Base-by-base conservation (phyloP, 2,113 vertebrate genomes). In the Petrocephalus microphthalmus region DNA sequence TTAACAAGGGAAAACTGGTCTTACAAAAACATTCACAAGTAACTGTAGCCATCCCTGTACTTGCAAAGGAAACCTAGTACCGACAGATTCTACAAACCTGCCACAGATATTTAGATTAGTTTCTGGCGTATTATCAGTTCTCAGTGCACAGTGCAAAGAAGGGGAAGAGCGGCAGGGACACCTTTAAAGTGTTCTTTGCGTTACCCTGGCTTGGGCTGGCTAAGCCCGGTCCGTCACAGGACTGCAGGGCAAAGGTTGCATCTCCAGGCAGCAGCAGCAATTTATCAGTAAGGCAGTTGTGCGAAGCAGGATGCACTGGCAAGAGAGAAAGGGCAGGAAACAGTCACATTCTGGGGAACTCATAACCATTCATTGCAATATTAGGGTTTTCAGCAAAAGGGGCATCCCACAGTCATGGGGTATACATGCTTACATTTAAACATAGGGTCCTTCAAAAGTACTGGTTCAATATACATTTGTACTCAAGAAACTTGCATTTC, bases 271-370 rank as follows among this genome's bases (percentile, higher is more conserved):
- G 87, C 78, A 60, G 37, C 87, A 85, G 51, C 83, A 85, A 85
- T n/a, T 47, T 88, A 51, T 82, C 15, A 78, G 49, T 42, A 83
- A 84, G 87, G 78, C 53, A 88, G 78, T 54, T 57, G 52, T 83
- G 78, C n/a, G 7, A 84, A 88, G 74, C 81, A 60, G 87, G 67
- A 57, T 57, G 74, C 42, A 88, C 87, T 88, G 87, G 25, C 20
- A 33, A 42, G 11, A 88, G 15, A 33, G 37, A 54, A 47, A 22
- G 22, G 0, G 8, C 11, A 52, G n/a, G 29, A 52, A 15, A 33
- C 13, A 85, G 49, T 84, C 33, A 33, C 11, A 82, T 20, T n/a
- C 7, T n/a, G n/a, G n/a, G n/a, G n/a, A n/a, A n/a, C 19, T 82
- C 22, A 17, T 45, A 15, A 20, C 45, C 7, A 82, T n/a, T 87